Evolutionary conservation across 1,140 invertebrate genomes (phyloP), one percentile per base, ranked within the genome.

Genomic region (Andrena cerasifolii): DNA sequence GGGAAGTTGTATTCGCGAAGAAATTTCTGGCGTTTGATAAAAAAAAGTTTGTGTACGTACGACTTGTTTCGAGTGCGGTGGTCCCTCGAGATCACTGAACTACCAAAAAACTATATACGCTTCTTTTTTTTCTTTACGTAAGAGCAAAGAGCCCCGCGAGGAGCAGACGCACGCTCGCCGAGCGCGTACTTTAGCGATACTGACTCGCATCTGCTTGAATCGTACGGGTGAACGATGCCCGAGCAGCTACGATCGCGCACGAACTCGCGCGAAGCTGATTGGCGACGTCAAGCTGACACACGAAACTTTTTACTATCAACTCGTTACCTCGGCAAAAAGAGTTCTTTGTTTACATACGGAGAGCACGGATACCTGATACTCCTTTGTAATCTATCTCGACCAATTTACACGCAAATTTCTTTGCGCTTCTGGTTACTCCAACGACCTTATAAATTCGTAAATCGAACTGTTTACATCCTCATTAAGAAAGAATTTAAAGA

Each of bases 71-170:
- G 33, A 36, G 18, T n/a, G n/a, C 0, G 16, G n/a, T 12, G 3
- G 16, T 14, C 1, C 47, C 3, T 53, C 18, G 14, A 18, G 18
- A 75, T 28, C 43, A 58, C 10, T n/a, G 7, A 67, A 56, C 4
- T 47, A 24, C 16, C 1, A 10, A 72, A 68, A 58, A 16, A 67
- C 5, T 36, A n/a, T 33, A 26, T n/a, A 36, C 40, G 31, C 51
- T 10, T 53, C 62, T 18, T 45, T 21, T 70, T 33, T 31, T 49
- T 56, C 12, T 75, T 74, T 75, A 58, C 73, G 51, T 58, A 76
- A 76, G 63, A 68, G 31, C 21, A 68, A 68, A 3, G 12, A 76
- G 40, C 21, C 49, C 40, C 24, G 16, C n/a, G n/a, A 16, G 14
- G 40, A 56, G 28, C 33, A 33, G 61, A 70, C 12, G 21, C 12